Base-by-base conservation (phyloP, 2,888 invertebrate species). In the Synergus gifuensis region DNA sequence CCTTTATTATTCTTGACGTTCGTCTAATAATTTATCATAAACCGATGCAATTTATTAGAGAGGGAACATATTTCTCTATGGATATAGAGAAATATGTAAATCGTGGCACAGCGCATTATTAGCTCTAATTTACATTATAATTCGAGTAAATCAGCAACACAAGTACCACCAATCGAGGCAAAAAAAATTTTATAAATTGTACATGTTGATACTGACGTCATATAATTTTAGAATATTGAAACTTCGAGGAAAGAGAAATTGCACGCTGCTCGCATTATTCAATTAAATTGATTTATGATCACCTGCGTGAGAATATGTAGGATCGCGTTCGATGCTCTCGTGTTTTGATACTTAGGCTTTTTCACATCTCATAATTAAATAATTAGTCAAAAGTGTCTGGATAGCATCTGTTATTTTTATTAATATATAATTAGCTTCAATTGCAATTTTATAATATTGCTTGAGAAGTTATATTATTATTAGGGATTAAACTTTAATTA, bases 61-160 rank as follows among this genome's bases (percentile, higher is more conserved):
- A 60, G 22, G 12, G 3, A 60, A 60, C 18, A 18, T n/a, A 28
- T 28, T 28, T 28, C 8, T 46, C 12, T 46, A 46, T 60, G 11
- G 11, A 60, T 60, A 42, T 16, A 64, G 40, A n/a, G 42, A 64
- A 64, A 64, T 40, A 36, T n/a, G 8, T n/a, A 16, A n/a, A 64
- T 40, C 64, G 4, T 40, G n/a, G 64, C 16, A 40, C 16, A 40
- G n/a, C 9, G 9, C n/a, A 42, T 18, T 64, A 64, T 64, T 64
- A 42, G 3, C 64, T 42, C 82, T 82, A 83, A 82, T 84, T 86
- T 83, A 78, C 83, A 67, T 79, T 82, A 79, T 82, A 82, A 85
- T 84, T 83, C 81, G 63, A 82, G 83, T 78, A 85, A 85, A 83
- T 84, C 83, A 80, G 78, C 79, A 36, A 63, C 16, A 7, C 8